Base-by-base conservation (phyloP, 2,797 vertebrate species). In the Cyclopterus lumpus region DNA sequence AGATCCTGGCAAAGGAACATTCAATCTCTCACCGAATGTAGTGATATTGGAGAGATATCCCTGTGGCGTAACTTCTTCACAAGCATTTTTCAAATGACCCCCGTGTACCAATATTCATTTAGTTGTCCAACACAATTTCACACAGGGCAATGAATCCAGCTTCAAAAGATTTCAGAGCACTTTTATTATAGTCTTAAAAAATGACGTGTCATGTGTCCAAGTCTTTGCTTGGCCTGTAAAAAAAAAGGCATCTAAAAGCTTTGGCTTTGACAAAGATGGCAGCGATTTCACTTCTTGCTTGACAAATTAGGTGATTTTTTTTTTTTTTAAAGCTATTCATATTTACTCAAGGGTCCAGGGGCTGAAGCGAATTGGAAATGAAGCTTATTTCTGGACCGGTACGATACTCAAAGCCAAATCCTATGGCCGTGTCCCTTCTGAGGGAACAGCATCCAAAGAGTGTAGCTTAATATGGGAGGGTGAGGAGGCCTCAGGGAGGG, bases 361-460 rank as follows among this genome's bases (percentile, higher is more conserved):
- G 78, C 82, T 73, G 84, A 78, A 80, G 83, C 84, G 79, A 88
- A 80, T 78, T 82, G 82, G 84, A 80, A 86, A 90, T 77, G 77
- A 82, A 79, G 75, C 67, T 86, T 73, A 77, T 83, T 87, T 84
- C 87, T 79, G 84, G 74, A 84, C 58, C 8, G 4, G 59, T 54
- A 42, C 81, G 75, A 6, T 64, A 67, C 71, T 80, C 66, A 65
- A 84, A 84, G 88, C 87, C 79, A 85, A 85, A 87, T 84, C 79
- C 49, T 78, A 76, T 88, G 83, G 89, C 77, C 79, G 78, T 86
- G 92, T 91, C 77, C 82, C 86, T 86, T 92, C 86, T 77, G 76
- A 86, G 89, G 87, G 86, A 91, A 93, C 77, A 82, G 75, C 80
- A 93, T 91, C 91, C 87, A 93, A 92, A 86, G 90, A 90, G 90